Evolutionary conservation across 2,888 invertebrate genomes (phyloP).

Genomic region (Orthonychiurus folsomi): DNA sequence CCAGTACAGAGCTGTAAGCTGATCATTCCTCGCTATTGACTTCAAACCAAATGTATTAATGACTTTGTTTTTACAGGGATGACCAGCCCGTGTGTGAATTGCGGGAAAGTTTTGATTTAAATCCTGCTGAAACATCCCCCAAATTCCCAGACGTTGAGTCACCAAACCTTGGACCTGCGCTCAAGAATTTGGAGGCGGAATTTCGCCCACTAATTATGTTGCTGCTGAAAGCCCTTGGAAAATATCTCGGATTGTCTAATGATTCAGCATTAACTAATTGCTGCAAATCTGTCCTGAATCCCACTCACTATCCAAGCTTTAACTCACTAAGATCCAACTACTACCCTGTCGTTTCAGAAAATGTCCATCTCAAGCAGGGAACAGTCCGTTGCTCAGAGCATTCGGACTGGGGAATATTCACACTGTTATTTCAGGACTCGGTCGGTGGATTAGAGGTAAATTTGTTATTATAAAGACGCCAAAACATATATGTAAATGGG

Average conservation of each 20-base stretch:
- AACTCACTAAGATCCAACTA: not conserved
- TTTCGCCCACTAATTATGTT: not conserved
- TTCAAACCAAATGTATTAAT: too few relatives aligned
- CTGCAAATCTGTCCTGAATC: not conserved
- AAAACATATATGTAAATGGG: not conserved
- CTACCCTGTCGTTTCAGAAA: not conserved
- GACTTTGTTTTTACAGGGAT: too few relatives aligned
- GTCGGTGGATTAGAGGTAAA: slow-evolving; percentile 5
- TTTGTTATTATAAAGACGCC: not conserved
- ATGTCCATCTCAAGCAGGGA: not conserved
- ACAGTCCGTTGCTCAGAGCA: not conserved
- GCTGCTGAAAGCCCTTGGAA: not conserved
- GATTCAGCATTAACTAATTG: not conserved
- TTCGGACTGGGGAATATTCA: slow-evolving; percentile 2
- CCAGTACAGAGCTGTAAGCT: slow-evolving; percentile 2
- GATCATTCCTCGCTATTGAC: too few relatives aligned
- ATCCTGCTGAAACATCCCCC: not conserved
- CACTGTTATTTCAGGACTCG: not conserved
- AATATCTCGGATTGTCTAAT: not conserved
- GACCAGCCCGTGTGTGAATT: too few relatives aligned
- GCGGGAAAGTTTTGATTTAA: slow-evolving; percentile 4
- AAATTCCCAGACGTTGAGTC: not conserved
- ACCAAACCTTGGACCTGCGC: not conserved
- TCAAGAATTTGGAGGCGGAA: not conserved
- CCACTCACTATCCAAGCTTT: not conserved